Evolutionary conservation across 2,797 vertebrate genomes (phyloP).

Genomic region (Pseudomugil gertrudae): DNA sequence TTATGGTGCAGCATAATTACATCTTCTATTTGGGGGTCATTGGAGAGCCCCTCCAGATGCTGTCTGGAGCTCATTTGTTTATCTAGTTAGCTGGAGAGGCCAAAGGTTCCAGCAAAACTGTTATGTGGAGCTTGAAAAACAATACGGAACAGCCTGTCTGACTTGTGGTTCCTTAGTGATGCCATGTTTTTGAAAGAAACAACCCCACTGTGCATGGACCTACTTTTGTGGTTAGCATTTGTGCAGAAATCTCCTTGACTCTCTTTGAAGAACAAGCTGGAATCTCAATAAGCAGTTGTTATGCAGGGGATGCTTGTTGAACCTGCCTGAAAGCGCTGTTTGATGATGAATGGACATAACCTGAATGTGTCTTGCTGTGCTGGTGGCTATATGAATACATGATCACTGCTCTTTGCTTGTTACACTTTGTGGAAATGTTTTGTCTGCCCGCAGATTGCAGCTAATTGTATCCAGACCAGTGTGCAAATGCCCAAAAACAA

Average conservation of each 20-base stretch:
- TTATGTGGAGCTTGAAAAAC: slow-evolving; percentile 33
- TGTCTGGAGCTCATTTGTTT: slow-evolving; percentile 57
- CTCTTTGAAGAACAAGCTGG: slow-evolving; percentile 32
- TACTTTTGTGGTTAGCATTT: slow-evolving; percentile 30
- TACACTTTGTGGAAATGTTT: slow-evolving; percentile 23
- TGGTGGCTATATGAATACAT: slow-evolving; percentile 23
- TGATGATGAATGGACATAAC: slow-evolving; percentile 14
- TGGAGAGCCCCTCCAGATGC: slow-evolving; percentile 69
- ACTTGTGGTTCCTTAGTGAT: slow-evolving; percentile 30
- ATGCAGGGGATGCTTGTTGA: slow-evolving; percentile 21
- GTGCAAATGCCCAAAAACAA: not conserved
- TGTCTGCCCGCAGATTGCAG: slow-evolving; percentile 11
- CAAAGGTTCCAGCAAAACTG: slow-evolving; percentile 45
- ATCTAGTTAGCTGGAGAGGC: slow-evolving; percentile 49
- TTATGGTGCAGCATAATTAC: slow-evolving; percentile 59
- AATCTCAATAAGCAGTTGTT: slow-evolving; percentile 31
- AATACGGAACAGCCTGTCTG: slow-evolving; percentile 24
- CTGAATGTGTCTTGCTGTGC: slow-evolving; percentile 13
- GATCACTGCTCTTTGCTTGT: slow-evolving; percentile 20
- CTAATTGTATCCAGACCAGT: not conserved
- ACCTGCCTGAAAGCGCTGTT: not conserved
- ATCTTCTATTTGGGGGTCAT: slow-evolving; percentile 63
- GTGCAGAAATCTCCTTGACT: slow-evolving; percentile 48
- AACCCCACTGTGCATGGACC: slow-evolving; percentile 6
- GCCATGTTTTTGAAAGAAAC: slow-evolving; percentile 32